Evolutionary conservation across 2,113 vertebrate genomes (phyloP).

Genomic region (Petrocephalus zakoni): DNA sequence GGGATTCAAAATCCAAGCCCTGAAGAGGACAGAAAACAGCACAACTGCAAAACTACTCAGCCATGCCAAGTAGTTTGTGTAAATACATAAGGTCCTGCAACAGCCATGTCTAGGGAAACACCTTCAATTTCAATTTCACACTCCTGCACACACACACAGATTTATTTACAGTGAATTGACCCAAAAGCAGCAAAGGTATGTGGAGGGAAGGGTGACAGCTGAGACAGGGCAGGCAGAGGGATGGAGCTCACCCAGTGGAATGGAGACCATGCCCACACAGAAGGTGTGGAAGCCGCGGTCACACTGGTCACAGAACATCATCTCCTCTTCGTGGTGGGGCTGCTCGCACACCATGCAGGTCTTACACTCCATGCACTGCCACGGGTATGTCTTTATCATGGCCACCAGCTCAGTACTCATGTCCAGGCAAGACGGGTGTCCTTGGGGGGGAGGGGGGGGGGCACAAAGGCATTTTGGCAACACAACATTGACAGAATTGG

Average conservation of each 20-base stretch:
- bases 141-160: not conserved
- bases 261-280: slow-evolving; percentile 88
- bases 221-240: too few species aligned
- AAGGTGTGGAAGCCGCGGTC: slow-evolving; percentile 97
- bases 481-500: not conserved
- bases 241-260: slow-evolving; percentile 79
- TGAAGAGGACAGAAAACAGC: not conserved
- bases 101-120: not conserved
- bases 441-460: slow-evolving; percentile 52
- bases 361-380: slow-evolving; percentile 99
- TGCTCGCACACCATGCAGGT: slow-evolving; percentile 91
- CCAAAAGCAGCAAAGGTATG: not conserved
- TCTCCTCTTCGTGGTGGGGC: slow-evolving; percentile 95
- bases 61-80: not conserved
- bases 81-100: not conserved
- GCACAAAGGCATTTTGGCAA: slow-evolving; percentile 42
- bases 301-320: slow-evolving; percentile 99
- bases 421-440: slow-evolving; percentile 95
- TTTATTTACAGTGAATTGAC: not conserved
- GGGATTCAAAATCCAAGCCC: not conserved
- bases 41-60: not conserved
- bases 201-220: not conserved
- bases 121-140: not conserved
- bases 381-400: slow-evolving; percentile 91
- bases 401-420: slow-evolving; percentile 82